Evolutionary conservation across 2,888 invertebrate genomes (phyloP), one percentile per base, ranked within the genome.

Genomic region (Drosophila ezoana): DNA sequence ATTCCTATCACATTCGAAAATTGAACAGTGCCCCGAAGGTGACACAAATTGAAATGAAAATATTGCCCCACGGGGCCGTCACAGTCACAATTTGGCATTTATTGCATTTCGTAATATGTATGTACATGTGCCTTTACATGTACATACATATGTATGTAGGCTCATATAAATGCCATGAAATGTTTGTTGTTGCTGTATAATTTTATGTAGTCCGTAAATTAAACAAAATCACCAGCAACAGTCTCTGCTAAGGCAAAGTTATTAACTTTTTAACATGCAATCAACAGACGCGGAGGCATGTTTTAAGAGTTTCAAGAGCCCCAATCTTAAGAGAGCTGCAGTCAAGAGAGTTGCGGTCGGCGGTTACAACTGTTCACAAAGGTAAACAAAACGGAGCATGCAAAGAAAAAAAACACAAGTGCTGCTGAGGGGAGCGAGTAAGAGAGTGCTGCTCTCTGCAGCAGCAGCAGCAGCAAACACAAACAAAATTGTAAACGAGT

Each of bases 361-460:
- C 20, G 11, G 11, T 63, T 76, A 59, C 54, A 78, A 56, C 60
- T 67, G 49, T 72, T 77, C 62, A 44, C 61, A 76, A 80, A 87
- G 84, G 87, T 81, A 81, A 81, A 86, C 84, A 81, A 71, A 78
- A 35, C 61, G 64, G 56, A 79, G 67, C 48, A 54, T 62, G 68
- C 51, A 66, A 52, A 28, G 28, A 28, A 28, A 8, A 28, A 8
- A 52, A 52, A 57, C 38, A 67, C 58, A 65, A 64, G 65, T 68
- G 67, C 45, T 52, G 48, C 33, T 67, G 59, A 57, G 48, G 67
- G 51, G 66, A 52, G 16, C 54, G 49, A 61, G 51, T 33, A 37
- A 66, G 56, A 74, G 65, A 37, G 16, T 51, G 33, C 51, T 45
- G 33, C 81, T 85, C 81, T 83, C 73, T 35, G 44, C 61, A 43